Evolutionary conservation across 2,113 vertebrate genomes (phyloP).

Genomic region (Prunella fulvescens): DNA sequence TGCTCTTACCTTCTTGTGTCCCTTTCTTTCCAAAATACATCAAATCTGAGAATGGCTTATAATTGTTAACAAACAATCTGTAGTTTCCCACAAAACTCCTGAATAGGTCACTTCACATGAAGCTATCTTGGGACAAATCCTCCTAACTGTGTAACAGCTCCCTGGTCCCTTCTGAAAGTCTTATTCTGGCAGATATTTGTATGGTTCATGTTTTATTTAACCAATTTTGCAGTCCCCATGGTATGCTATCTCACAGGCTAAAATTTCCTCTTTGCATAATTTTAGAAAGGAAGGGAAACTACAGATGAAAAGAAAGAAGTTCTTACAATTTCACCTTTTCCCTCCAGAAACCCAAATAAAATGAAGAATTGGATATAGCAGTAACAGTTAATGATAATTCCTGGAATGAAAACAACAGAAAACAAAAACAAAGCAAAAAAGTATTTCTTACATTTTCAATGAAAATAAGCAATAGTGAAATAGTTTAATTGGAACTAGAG

Average conservation of each 20-base stretch:
- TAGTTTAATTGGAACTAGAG: background rate
- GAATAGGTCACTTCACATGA: background rate
- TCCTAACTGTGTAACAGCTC: background rate
- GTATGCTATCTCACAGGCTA: background rate
- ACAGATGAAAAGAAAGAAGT: background rate
- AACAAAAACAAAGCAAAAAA: background rate
- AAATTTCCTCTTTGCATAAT: background rate
- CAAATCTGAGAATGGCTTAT: background rate
- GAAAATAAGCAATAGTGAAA: background rate
- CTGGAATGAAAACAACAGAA: background rate
- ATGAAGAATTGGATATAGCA: background rate
- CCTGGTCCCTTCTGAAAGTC: background rate
- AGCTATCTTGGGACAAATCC: background rate
- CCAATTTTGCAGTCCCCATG: background rate
- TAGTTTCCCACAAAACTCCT: background rate
- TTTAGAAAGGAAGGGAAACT: background rate
- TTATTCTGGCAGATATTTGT: background rate
- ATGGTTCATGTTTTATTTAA: background rate
- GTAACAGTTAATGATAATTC: background rate
- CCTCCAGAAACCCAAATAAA: background rate
- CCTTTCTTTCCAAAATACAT: background rate
- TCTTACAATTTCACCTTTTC: background rate
- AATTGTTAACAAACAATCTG: background rate
- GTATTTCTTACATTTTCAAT: background rate
- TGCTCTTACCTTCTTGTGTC: rapidly evolving